A percentile compares a stretch with the other conserved stretches of the same genome.
These are phyloP conservation scores for Thalassoma bifasciatum DNA, from an alignment of 2,113 vertebrate genomes.

Conservation along the genomic window DNA sequence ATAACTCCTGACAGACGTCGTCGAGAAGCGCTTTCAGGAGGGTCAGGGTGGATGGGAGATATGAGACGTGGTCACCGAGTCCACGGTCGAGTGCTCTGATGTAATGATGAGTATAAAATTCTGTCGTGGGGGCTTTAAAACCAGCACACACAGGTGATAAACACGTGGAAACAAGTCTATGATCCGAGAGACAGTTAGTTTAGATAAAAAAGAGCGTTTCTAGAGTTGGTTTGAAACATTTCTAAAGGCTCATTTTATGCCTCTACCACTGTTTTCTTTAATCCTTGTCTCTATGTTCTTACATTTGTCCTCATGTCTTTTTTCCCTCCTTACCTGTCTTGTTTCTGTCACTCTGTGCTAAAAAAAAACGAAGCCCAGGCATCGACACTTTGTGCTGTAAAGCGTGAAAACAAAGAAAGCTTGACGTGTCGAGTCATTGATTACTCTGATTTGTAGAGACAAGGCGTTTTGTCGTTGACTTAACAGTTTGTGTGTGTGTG, in stretches of 20 bases:
- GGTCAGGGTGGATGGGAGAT: constrained; percentile 19
- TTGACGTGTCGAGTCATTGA: constrained; percentile 28
- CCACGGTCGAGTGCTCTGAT: constrained; percentile 5
- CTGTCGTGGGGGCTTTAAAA: constrained; percentile 8
- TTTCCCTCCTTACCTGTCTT: constrained; percentile 18
- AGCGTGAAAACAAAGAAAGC: constrained; percentile 39
- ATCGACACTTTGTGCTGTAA: constrained; percentile 29
- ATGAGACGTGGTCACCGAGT: constrained; percentile 8
- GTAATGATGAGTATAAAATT: constrained; percentile 26
- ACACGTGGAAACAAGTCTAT: background rate
- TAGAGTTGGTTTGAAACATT: background rate
- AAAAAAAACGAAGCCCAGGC: constrained; percentile 31
- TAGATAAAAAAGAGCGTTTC: background rate
- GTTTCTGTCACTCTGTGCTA: constrained; percentile 23
- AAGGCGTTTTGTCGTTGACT: constrained; percentile 25
- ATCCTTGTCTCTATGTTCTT: constrained; percentile 9
- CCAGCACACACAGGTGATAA: constrained; percentile 7
- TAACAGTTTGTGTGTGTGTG: background rate
- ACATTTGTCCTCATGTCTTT: background rate
- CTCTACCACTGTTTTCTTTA: background rate
- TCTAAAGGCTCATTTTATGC: background rate
- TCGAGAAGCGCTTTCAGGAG: constrained; percentile 2
- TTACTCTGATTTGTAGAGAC: constrained; percentile 38
- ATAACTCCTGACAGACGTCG: background rate
- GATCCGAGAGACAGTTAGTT: background rate